Evolutionary conservation across 2,888 invertebrate species (phyloP), one percentile per base, ranked within the genome.

Genomic region (Carabus problematicus): DNA sequence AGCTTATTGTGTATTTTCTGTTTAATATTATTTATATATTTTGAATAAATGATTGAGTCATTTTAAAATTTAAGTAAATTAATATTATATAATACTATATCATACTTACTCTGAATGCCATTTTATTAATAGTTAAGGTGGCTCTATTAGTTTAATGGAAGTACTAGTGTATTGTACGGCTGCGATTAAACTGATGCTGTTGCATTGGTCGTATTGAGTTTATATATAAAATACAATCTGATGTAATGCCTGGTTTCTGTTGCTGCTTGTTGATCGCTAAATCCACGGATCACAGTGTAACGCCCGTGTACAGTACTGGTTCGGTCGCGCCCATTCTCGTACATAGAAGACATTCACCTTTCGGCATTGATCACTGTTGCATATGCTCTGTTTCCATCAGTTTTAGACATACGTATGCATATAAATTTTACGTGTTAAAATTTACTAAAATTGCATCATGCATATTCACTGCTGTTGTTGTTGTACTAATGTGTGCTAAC

Each of bases 51-150:
- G n/a, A n/a, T n/a, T n/a, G n/a, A n/a, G n/a, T n/a, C n/a, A n/a
- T n/a, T n/a, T n/a, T n/a, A n/a, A n/a, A n/a, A n/a, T n/a, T n/a
- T n/a, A n/a, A n/a, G n/a, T n/a, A n/a, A n/a, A n/a, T n/a, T n/a
- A n/a, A n/a, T n/a, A n/a, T n/a, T n/a, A n/a, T n/a, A n/a, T n/a
- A n/a, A n/a, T n/a, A n/a, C n/a, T n/a, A n/a, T n/a, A 8, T 16
- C 9, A 18, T 60, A 62, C 63, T 63, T 40, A 63, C 63, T 63
- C 52, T 63, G 11, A 63, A 6, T 9, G 63, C 63, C 63, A 63
- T 63, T 63, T 52, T 52, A 42, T 42, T 42, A 42, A 8, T 42
- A n/a, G n/a, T 42, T 42, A 42, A 8, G 9, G 8, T 42, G 42
- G 9, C 9, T 42, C 8, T 42, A 42, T 42, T 8, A 8, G 42